Evolutionary conservation across 2,113 vertebrate species (phyloP).

Genomic region (Rhinoderma darwinii): DNA sequence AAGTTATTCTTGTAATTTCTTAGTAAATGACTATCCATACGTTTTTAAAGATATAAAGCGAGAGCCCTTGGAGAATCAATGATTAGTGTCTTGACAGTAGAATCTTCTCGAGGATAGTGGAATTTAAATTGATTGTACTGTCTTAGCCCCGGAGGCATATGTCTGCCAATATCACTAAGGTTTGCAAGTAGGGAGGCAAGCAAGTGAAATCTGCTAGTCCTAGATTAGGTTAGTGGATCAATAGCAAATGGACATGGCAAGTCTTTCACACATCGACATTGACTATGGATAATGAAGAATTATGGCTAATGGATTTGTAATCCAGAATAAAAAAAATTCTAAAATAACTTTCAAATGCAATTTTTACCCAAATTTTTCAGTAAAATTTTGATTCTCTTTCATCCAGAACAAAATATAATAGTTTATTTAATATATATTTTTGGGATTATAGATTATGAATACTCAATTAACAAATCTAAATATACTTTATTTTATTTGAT

Average conservation of each 20-base stretch:
- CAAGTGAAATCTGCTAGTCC: neutral
- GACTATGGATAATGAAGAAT: neutral
- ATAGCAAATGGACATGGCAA: neutral
- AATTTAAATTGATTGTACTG: slow-evolving; percentile 2
- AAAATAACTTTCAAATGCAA: neutral
- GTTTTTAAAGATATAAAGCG: neutral
- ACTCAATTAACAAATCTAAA: neutral
- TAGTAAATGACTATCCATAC: neutral
- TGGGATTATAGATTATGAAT: neutral
- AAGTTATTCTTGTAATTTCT: neutral
- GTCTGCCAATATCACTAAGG: neutral
- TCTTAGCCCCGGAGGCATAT: neutral
- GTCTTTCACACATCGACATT: neutral
- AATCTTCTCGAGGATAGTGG: neutral
- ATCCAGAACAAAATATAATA: no score
- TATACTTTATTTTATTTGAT: neutral
- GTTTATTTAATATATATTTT: neutral
- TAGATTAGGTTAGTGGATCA: neutral
- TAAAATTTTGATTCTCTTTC: neutral
- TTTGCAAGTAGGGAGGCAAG: neutral
- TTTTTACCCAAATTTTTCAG: neutral
- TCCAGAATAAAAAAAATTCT: neutral
- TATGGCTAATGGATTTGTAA: neutral
- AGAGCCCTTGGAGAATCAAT: neutral
- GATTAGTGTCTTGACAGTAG: neutral